These are phyloP conservation scores for Chrysochloris asiatica DNA, from an alignment of 2,113 vertebrate species.

Conservation along the genomic window DNA sequence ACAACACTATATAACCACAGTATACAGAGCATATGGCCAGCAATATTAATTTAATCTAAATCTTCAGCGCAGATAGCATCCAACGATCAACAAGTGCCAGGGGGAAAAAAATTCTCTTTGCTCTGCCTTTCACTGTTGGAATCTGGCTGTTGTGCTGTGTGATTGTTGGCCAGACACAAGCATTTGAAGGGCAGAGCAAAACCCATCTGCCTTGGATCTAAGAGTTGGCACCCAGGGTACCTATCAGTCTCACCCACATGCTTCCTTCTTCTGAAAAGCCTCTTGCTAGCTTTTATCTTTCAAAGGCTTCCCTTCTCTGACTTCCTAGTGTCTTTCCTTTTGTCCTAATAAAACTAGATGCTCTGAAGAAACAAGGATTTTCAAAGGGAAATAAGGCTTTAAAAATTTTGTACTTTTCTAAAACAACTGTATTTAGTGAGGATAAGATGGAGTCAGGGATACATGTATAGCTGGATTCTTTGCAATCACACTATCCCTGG, in stretches of 20 bases:
- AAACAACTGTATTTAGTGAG: not conserved
- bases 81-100: slow-evolving; percentile 56
- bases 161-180: slow-evolving; percentile 67
- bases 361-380: not conserved
- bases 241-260: slow-evolving; percentile 40
- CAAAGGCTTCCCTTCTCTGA: slow-evolving; percentile 49
- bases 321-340: slow-evolving; percentile 15
- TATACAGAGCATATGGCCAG: slow-evolving; percentile 51
- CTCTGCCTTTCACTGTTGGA: slow-evolving; percentile 54
- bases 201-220: slow-evolving; percentile 66
- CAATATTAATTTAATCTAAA: slow-evolving; percentile 63
- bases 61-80: slow-evolving; percentile 58
- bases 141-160: slow-evolving; percentile 66
- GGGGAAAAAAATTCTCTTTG: not conserved
- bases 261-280: slow-evolving; percentile 43
- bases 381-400: slow-evolving; percentile 34
- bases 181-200: slow-evolving; percentile 57
- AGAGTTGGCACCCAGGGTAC: slow-evolving; percentile 59
- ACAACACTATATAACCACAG: slow-evolving; percentile 56
- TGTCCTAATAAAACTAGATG: slow-evolving; percentile 41
- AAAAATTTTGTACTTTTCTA: slow-evolving; percentile 49
- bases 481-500: not conserved
- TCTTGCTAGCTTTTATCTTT: slow-evolving; percentile 52
- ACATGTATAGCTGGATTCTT: not conserved
- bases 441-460: not conserved